Conservation (phyloP, 2,113 vertebrate genomes). For the Gadus chalcogrammus region DNA sequence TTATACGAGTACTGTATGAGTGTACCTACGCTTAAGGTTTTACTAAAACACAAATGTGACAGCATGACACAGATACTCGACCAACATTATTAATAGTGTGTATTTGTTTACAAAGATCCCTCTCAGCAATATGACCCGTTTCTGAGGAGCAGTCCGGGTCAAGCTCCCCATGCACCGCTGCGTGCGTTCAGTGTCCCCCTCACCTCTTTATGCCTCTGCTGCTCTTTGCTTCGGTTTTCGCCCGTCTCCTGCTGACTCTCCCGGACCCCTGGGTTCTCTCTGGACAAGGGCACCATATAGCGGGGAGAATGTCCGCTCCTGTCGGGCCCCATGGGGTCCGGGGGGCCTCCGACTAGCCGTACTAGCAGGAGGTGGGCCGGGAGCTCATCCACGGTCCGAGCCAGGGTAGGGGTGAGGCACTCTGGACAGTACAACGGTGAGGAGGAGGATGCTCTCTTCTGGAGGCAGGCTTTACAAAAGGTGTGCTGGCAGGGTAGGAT, state of each 20-base stretch:
- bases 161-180: neutral
- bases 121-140: no score
- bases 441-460: conserved; percentile 74
- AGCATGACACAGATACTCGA: no score
- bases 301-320: conserved; percentile 63
- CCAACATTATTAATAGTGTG: no score
- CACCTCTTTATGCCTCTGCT: conserved; percentile 59
- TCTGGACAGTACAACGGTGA: conserved; percentile 86
- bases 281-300: conserved; percentile 56
- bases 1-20: no score
- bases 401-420: conserved; percentile 74
- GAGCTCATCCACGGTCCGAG: conserved; percentile 81
- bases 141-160: no score
- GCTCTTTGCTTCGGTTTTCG: conserved; percentile 64
- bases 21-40: no score
- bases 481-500: conserved; percentile 97
- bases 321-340: conserved; percentile 28
- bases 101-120: no score
- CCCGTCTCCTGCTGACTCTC: conserved; percentile 65
- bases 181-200: conserved; percentile 21
- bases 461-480: conserved; percentile 88
- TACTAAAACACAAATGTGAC: no score
- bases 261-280: conserved; percentile 54
- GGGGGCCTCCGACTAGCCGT: conserved; percentile 79
- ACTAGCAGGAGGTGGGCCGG: conserved; percentile 85